These are phyloP conservation scores for Monopterus albus DNA, from an alignment of 2,113 vertebrate species.

Conservation along the genomic window DNA sequence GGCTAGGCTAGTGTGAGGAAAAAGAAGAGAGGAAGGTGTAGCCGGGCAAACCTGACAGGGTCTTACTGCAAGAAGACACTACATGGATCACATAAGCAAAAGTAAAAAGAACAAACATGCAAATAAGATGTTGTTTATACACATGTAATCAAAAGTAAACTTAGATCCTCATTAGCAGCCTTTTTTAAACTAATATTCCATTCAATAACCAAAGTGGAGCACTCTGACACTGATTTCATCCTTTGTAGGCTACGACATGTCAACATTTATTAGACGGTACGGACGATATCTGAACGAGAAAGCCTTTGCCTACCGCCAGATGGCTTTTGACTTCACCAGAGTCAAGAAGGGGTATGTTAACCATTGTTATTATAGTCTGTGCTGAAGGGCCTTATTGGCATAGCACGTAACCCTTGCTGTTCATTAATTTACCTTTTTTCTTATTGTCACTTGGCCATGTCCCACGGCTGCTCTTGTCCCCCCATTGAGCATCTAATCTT, in stretches of 20 bases:
- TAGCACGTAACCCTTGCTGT: not conserved
- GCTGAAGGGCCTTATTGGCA: not conserved
- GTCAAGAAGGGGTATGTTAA: slow-evolving; percentile 95
- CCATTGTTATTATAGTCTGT: not conserved
- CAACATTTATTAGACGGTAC: slow-evolving; percentile 96
- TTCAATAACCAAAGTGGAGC: too few relatives aligned
- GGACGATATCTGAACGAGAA: slow-evolving; percentile 99
- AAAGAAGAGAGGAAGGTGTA: too few relatives aligned
- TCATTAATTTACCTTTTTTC: not conserved
- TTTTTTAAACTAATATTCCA: too few relatives aligned
- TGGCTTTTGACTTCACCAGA: slow-evolving; percentile 99
- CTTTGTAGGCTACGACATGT: slow-evolving; percentile 92
- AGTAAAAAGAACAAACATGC: too few relatives aligned
- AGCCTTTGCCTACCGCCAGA: slow-evolving; percentile 97
- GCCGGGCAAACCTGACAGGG: too few relatives aligned
- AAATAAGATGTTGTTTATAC: too few relatives aligned
- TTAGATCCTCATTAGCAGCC: too few relatives aligned
- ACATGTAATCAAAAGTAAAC: too few relatives aligned
- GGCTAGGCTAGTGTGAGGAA: too few relatives aligned
- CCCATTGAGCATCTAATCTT: slow-evolving; percentile 1
- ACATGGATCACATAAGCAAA: too few relatives aligned
- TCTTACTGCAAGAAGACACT: too few relatives aligned
- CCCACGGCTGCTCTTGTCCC: too few relatives aligned
- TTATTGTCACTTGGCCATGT: not conserved
- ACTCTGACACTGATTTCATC: not conserved